Base-by-base conservation (phyloP, 2,888 invertebrate species). In the Phengaris arion region DNA sequence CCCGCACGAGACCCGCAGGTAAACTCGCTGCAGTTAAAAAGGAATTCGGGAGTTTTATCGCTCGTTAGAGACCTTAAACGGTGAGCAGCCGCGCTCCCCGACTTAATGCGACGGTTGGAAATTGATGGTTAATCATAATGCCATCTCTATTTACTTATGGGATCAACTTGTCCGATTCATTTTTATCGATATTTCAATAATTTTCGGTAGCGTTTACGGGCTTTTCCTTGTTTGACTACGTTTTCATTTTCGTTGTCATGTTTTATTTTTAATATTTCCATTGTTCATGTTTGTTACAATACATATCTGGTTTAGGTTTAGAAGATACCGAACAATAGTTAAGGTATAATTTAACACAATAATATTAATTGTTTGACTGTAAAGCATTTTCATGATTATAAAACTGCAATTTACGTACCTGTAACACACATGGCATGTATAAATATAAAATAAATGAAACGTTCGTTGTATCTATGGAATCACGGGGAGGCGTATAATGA, bases 21-120 rank as follows among this genome's bases (percentile, higher is more conserved):
- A 89, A 90, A 91, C 89, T 90, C 86, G 81, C 83, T 87, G 86
- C 89, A 89, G 89, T 91, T 91, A 90, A 90, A 92, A 90, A 90
- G 88, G 87, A 91, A 89, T 89, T 87, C 84, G 82, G 85, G 84
- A 88, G 85, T 92, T 92, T 91, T 91, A 91, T 91, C 87, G 90
- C 89, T 91, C 91, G 90, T 92, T 92, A 92, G 92, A 87, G 89
- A 89, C 89, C 87, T 89, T 87, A 87, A 88, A 84, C 85, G 86
- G 82, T 81, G 82, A 82, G 81, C 68, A 2, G 0, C 68, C 48
- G 46, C 79, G 77, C 77, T 45, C 54, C 74, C 69, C 52, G 35
- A 54, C n/a, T 74, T 75, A 74, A 76, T 74, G 70, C 59, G 70
- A 57, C 55, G 51, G 64, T 52, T 57, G 64, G 57, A 75, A 59